phyloP scores from a whole-genome alignment of 2,888 invertebrate species.

The Andrena haemorrhoa region DNA sequence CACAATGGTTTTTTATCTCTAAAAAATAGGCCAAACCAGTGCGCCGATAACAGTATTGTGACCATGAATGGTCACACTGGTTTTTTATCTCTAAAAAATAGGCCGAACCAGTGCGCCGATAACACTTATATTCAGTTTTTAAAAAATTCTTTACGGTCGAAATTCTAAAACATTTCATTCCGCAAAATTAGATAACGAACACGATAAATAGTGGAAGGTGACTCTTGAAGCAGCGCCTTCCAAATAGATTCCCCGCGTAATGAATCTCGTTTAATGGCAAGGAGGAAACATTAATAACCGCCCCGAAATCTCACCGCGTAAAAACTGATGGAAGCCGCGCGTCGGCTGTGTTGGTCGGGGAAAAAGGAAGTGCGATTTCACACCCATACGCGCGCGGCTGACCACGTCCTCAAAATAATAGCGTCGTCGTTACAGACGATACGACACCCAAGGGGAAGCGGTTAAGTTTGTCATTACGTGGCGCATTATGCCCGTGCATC shows the following conservation, averaged over 20 bases:
- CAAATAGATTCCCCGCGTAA: slow-evolving; percentile 13
- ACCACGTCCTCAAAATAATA: slow-evolving; percentile 62
- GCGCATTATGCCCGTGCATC: slow-evolving; percentile 65
- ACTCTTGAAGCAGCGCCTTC: not conserved
- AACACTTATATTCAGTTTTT: no score
- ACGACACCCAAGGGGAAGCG: slow-evolving; percentile 67
- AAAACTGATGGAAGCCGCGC: slow-evolving; percentile 19
- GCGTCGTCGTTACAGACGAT: slow-evolving; percentile 61
- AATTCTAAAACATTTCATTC: no score
- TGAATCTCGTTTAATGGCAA: slow-evolving; percentile 5
- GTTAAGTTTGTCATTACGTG: slow-evolving; percentile 72
- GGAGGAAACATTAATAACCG: slow-evolving; percentile 21
- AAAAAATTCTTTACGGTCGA: no score
- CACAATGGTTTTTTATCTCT: no score
- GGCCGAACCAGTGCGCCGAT: no score
- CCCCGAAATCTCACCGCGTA: slow-evolving; percentile 24
- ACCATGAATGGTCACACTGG: no score
- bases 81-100: no score
- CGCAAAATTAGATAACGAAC: not conserved
- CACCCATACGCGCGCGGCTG: slow-evolving; percentile 41
- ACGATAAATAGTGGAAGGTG: slow-evolving; percentile 2
- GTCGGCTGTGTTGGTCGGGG: slow-evolving; percentile 2
- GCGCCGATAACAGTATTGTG: no score
- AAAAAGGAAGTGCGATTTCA: slow-evolving; percentile 57
- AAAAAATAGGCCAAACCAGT: no score